A percentile compares a stretch with the other conserved stretches of the same genome.
Conservation (phyloP, 1,140 invertebrate genomes). For the Aphelinus certus region DNA sequence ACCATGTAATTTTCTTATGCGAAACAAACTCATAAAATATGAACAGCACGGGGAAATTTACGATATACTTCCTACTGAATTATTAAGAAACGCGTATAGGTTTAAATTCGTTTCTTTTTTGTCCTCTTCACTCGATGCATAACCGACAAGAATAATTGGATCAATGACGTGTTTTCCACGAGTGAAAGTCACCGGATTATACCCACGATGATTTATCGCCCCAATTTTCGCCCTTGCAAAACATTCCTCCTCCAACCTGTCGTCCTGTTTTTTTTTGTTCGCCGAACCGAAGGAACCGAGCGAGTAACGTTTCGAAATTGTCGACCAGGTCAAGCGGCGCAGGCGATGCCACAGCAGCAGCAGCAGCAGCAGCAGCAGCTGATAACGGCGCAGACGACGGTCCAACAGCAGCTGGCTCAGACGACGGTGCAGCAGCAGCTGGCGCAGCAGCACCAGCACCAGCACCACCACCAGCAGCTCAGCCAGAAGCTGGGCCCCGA, state of each 20-base stretch:
- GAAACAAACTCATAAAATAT: no score
- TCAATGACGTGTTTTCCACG: no score
- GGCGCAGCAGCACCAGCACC: slow-evolving; percentile 37
- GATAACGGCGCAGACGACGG: slow-evolving; percentile 15
- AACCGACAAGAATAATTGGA: no score
- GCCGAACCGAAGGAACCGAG: no score
- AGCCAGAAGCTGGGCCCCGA: slow-evolving; percentile 58
- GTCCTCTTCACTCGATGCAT: no score
- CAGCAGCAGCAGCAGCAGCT: slow-evolving; percentile 3
- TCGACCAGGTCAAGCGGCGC: background rate
- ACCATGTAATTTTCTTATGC: no score
- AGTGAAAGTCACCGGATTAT: background rate
- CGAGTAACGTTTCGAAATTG: background rate
- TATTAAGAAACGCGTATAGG: no score
- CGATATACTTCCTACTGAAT: no score
- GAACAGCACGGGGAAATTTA: no score
- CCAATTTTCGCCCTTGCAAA: background rate
- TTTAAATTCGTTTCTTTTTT: no score
- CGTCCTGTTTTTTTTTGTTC: no score
- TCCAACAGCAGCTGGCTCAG: slow-evolving; percentile 24
- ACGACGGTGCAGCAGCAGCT: slow-evolving; percentile 35
- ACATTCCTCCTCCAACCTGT: no score
- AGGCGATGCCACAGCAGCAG: background rate
- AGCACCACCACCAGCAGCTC: slow-evolving; percentile 37
- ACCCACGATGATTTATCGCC: background rate